phyloP scores from a whole-genome alignment of 2,888 invertebrate genomes.

The Tuberolachnus salignus region DNA sequence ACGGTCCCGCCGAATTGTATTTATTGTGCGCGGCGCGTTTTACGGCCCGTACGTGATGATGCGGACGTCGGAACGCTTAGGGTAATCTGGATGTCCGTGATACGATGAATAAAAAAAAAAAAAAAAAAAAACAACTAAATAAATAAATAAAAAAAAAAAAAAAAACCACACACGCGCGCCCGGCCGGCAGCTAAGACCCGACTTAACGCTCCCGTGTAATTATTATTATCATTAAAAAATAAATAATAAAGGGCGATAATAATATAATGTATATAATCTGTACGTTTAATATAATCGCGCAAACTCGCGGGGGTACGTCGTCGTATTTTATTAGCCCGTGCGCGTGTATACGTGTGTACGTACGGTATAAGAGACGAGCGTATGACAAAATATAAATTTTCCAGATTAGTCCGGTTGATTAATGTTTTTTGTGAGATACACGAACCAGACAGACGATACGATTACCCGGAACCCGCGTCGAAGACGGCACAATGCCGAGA shows the following conservation, averaged over 20 bases:
- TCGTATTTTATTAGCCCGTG: constrained; percentile 10
- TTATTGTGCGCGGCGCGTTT: constrained; percentile 53
- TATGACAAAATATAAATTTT: constrained; percentile 49
- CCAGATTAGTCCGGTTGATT: constrained; percentile 32
- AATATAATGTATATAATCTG: neutral
- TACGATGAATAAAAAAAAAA: constrained; percentile 47
- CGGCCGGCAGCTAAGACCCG: constrained; percentile 18
- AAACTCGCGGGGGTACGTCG: neutral
- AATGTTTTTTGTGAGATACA: neutral
- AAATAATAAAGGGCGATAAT: neutral
- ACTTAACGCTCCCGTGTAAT: constrained; percentile 41
- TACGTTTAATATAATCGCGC: constrained; percentile 39
- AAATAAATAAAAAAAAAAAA: too few species aligned
- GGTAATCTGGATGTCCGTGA: constrained; percentile 55
- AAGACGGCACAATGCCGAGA: too few species aligned
- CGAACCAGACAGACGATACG: too few species aligned
- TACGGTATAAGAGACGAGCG: too few species aligned
- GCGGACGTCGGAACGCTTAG: constrained; percentile 41
- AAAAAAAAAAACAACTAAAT: too few species aligned
- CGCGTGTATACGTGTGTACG: too few species aligned
- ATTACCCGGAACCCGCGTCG: too few species aligned
- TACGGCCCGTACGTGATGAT: constrained; percentile 53
- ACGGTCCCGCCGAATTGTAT: constrained; percentile 44
- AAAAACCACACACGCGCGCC: neutral
- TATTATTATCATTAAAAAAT: constrained; percentile 24